Evolutionary conservation across 2,797 vertebrate genomes (phyloP), one percentile per base, ranked within the genome.

Genomic region (Benthosema pterotum): DNA sequence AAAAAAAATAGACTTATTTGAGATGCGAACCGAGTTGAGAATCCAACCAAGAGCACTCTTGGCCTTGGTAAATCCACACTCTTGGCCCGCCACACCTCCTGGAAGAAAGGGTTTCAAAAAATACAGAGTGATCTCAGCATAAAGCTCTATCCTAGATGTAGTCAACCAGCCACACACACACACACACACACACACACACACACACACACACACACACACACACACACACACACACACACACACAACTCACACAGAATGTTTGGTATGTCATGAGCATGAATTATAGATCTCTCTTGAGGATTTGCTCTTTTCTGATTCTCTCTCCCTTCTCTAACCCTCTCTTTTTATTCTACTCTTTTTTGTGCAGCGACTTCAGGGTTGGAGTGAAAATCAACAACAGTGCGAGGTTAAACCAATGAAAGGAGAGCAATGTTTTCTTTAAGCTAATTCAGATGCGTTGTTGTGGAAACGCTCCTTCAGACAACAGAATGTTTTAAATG

Each of bases 201-300:
- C 58, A 65, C 57, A 62, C 56, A 52, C 18, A 65, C 71, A 56
- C 57, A 54, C 53, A 65, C 60, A 71, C 63, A 68, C 68, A 60
- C 64, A 56, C 60, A 68, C 49, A 77, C 19, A 58, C 63, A 32
- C 56, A 64, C 60, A 72, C 59, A 71, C 42, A 57, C 52, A 13
- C 60, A 63, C 51, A 28, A 32, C 49, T 22, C 47, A 19, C 32
- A 60, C 63, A 55, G 57, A 58, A 46, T 16, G 52, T 57, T 47
- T 58, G 65, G 74, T 72, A 61, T 73, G 69, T 72, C 5, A 28
- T 66, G 73, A 68, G 56, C 81, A 90, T 92, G 87, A 92, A 91
- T 93, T 91, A 92, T 88, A 89, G 72, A 91, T 92, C 79, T 76
- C 85, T 83, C 83, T 67, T 52, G 87, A 87, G 88, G 67, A 79